Base-by-base conservation (phyloP, 2,113 vertebrate genomes). In the Xenopus tropicalis region DNA sequence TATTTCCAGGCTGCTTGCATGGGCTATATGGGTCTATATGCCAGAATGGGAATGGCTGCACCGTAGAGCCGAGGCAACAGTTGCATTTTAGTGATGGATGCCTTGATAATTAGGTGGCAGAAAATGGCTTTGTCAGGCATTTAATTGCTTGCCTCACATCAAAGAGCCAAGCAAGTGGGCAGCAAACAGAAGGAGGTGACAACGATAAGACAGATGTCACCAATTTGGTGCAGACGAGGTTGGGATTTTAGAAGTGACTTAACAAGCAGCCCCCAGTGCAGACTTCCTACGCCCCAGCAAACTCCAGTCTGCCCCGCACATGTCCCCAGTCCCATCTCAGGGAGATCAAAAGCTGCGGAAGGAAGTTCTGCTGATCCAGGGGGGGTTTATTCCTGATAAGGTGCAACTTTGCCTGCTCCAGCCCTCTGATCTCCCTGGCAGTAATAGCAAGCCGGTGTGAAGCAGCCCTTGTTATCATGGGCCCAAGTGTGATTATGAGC, bases 341-440 rank as follows among this genome's bases (percentile, higher is more conserved):
- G 46, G 16, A 0, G 0, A 83, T 78, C 82, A 82, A 88, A 83
- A 80, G 82, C 81, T 57, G 80, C 70, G 71, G 75, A 73, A 86
- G 82, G 80, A 87, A 83, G 84, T 72, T 81, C 79, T 78, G 77
- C 77, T 80, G 69, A 77, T 78, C 61, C 3, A 79, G 52, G 78
- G 74, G 69, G 68, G 72, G 72, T 59, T 64, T 73, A 74, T 77
- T 79, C 54, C 61, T 76, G 73, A 80, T 80, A 56, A 76, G 58
- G 71, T 67, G 77, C 66, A 73, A 72, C 63, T 73, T 5, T 0
- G 59, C 74, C 81, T 14, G 77, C 44, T 0, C 0, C 14, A 74
- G 68, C 77, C 78, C 75, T 83, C 69, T 78, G 59, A 77, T 77
- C 69, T 79, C 70, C 21, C 54, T 0, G 1, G 74, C 66, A 76